These are phyloP conservation scores for Choloepus hoffmanni DNA, from an alignment of 2,113 vertebrate species.

Conservation along the genomic window DNA sequence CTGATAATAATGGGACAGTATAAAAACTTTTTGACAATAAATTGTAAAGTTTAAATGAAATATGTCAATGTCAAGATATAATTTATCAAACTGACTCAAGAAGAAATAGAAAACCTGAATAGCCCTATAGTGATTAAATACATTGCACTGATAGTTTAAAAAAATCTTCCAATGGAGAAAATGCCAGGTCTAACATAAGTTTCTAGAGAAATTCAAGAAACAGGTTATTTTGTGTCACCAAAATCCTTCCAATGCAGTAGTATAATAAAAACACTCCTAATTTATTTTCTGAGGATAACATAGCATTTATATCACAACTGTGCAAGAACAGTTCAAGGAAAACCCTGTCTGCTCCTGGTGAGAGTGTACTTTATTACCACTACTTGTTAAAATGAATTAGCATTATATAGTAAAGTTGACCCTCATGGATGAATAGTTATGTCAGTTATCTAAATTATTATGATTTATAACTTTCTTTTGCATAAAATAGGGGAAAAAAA, in stretches of 20 bases:
- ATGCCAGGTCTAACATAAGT: neutral
- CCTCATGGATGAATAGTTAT: neutral
- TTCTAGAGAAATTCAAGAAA: constrained; percentile 35
- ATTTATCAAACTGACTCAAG: constrained; percentile 11
- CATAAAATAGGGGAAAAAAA: neutral
- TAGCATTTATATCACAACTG: neutral
- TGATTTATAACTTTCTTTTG: neutral
- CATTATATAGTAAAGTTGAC: neutral
- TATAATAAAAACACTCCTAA: neutral
- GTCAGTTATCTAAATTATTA: constrained; percentile 16
- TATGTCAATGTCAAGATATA: constrained; percentile 24
- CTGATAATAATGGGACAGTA: neutral
- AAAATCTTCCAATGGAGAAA: neutral
- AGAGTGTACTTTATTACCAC: neutral
- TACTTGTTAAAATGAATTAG: neutral
- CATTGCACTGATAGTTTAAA: neutral
- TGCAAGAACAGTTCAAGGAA: constrained; percentile 4
- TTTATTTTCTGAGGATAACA: neutral
- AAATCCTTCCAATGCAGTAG: constrained; percentile 11
- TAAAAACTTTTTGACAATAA: neutral
- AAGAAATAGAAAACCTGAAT: constrained; percentile 33
- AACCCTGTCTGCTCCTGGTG: neutral
- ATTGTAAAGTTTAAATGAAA: constrained; percentile 22
- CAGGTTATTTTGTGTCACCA: neutral
- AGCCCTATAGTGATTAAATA: neutral